Evolutionary conservation across 37 sponge, comb jelly and placozoan species (phyloP).

Genomic region (Theonella swinhoei): DNA sequence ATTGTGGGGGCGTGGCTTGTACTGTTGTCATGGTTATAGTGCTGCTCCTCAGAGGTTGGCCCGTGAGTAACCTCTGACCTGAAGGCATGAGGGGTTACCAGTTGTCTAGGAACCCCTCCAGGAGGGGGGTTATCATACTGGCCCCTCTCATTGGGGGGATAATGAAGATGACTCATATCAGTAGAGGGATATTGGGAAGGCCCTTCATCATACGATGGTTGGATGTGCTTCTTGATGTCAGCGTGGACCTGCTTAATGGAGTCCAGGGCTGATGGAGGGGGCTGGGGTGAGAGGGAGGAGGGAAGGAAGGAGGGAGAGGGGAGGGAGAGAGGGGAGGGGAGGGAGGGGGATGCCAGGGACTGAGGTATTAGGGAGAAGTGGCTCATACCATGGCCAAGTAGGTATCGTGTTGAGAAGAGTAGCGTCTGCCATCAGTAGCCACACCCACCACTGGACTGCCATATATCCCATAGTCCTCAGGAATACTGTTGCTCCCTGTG

Average conservation of each 20-base stretch:
- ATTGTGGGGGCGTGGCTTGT: neutral
- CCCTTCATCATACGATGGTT: neutral
- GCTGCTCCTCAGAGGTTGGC: neutral
- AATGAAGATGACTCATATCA: neutral
- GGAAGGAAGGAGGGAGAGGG: neutral
- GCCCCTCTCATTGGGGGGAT: neutral
- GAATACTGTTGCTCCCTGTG: neutral
- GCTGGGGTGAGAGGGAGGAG: neutral
- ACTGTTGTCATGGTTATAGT: neutral
- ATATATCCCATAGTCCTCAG: too few species aligned
- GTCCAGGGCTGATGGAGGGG: neutral
- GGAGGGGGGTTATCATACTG: neutral
- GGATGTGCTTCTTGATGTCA: neutral
- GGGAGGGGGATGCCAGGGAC: too few species aligned
- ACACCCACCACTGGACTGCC: neutral
- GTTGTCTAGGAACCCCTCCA: neutral
- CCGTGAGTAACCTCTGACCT: neutral
- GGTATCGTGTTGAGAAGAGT: neutral
- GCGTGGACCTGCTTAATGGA: neutral
- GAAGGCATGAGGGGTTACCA: neutral
- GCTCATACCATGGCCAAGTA: too few species aligned
- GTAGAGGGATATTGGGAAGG: neutral
- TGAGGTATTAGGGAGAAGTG: too few species aligned
- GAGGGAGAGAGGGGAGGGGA: neutral
- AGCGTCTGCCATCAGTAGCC: neutral